Conservation (phyloP, 1,140 invertebrate genomes). For the Aphidius gifuensis region DNA sequence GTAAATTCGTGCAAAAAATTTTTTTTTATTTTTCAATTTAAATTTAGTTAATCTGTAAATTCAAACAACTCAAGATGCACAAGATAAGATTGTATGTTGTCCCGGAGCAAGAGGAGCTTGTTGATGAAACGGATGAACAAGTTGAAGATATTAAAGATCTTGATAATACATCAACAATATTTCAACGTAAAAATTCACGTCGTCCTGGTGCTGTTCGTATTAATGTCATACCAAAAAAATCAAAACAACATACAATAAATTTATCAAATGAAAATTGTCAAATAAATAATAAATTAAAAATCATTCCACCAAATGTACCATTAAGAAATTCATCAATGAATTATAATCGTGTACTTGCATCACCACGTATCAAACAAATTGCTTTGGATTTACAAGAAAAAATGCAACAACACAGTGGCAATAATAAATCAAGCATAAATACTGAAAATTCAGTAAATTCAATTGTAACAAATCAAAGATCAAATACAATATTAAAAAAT, state of each 20-base stretch:
- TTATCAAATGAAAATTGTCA: conserved; percentile 8
- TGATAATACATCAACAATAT: conserved; percentile 24
- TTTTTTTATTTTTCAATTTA: too few species aligned
- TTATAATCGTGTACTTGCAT: conserved; percentile 31
- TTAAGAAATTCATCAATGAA: conserved; percentile 21
- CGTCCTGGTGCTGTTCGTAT: conserved; percentile 30
- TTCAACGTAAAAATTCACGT: conserved; percentile 36
- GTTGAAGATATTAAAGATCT: conserved; percentile 30
- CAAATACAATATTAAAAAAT: conserved; percentile 2
- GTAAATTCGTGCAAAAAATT: too few species aligned
- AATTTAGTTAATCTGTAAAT: neutral
- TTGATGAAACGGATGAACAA: conserved; percentile 15
- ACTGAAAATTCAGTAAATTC: conserved; percentile 1
- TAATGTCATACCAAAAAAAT: conserved; percentile 29
- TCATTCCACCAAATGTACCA: conserved; percentile 10
- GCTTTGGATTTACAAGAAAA: conserved; percentile 35
- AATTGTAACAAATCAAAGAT: neutral
- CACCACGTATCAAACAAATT: conserved; percentile 31
- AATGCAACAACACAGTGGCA: conserved; percentile 22
- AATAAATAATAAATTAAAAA: conserved; percentile 7
- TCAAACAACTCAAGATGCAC: conserved; percentile 29
- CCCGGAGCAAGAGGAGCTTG: conserved; percentile 35
- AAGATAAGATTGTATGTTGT: conserved; percentile 43
- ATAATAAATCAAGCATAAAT: neutral
- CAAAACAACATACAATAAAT: conserved; percentile 6